Percentiles rank a stretch among this genome's conserved stretches.
These are phyloP conservation scores for Papilio demoleus DNA, from an alignment of 2,888 invertebrate species.

Conservation along the genomic window DNA sequence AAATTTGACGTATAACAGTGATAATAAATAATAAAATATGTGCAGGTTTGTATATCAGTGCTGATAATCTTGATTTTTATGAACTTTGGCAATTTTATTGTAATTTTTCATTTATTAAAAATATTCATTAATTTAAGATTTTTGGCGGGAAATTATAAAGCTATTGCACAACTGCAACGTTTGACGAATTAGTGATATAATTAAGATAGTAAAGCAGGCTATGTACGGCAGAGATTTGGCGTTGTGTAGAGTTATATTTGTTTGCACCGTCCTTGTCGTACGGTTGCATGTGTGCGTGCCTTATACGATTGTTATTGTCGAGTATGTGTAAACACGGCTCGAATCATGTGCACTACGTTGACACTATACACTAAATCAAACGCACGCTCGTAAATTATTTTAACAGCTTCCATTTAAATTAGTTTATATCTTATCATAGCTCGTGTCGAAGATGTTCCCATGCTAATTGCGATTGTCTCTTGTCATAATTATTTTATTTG, in stretches of 20 bases:
- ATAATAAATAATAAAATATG: constrained; percentile 14
- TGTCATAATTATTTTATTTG: constrained; percentile 13
- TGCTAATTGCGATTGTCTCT: background rate
- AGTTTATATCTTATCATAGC: constrained; percentile 34
- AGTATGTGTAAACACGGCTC: constrained; percentile 67
- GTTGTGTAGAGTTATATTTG: background rate
- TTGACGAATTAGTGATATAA: constrained; percentile 3
- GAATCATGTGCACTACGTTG: constrained; percentile 58
- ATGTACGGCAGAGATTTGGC: constrained; percentile 3
- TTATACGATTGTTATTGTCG: constrained; percentile 65
- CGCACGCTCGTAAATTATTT: constrained; percentile 45
- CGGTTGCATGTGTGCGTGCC: constrained; percentile 43
- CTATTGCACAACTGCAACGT: background rate
- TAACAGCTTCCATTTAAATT: constrained; percentile 47
- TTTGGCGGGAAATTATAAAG: constrained; percentile 25
- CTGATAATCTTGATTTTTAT: constrained; percentile 13
- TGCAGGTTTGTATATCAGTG: constrained; percentile 15
- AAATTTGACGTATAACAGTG: constrained; percentile 1
- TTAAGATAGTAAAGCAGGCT: background rate
- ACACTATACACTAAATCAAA: constrained; percentile 43
- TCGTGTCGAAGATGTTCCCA: constrained; percentile 21
- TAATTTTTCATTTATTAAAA: background rate
- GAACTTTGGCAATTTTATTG: background rate
- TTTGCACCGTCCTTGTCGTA: constrained; percentile 46
- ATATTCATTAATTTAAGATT: background rate